Percentiles rank a stretch among this genome's conserved stretches.
These are phyloP conservation scores for Euphydryas editha DNA, from an alignment of 2,888 invertebrate genomes.

Conservation along the genomic window DNA sequence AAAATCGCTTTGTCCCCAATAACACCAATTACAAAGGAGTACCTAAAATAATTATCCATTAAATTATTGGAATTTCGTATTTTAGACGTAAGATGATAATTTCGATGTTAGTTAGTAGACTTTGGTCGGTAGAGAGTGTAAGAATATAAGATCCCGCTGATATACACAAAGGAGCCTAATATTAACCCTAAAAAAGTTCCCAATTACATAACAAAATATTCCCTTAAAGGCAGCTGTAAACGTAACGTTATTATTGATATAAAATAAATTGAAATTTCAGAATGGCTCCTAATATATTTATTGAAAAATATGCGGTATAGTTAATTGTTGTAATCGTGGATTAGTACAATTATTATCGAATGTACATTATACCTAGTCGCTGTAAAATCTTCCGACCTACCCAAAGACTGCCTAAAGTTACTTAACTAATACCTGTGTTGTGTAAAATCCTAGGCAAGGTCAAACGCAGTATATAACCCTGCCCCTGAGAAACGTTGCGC, in stretches of 20 bases:
- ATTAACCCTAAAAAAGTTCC: background rate
- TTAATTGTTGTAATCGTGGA: slow-evolving; percentile 57
- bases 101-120: slow-evolving; percentile 76
- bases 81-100: slow-evolving; percentile 30
- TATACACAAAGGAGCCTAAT: slow-evolving; percentile 4
- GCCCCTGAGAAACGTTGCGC: slow-evolving; percentile 66
- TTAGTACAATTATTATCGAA: slow-evolving; percentile 47
- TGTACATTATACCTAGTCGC: slow-evolving; percentile 66
- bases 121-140: slow-evolving; percentile 71
- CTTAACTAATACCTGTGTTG: slow-evolving; percentile 72
- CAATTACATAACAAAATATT: background rate
- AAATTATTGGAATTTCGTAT: slow-evolving; percentile 53
- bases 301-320: slow-evolving; percentile 55
- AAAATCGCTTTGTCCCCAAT: slow-evolving; percentile 59
- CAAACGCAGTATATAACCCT: slow-evolving; percentile 59
- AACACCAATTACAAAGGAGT: slow-evolving; percentile 65
- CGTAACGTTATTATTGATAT: background rate
- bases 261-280: background rate
- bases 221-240: background rate
- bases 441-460: slow-evolving; percentile 69
- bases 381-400: slow-evolving; percentile 82
- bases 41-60: slow-evolving; percentile 53
- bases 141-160: slow-evolving; percentile 15
- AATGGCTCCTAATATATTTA: slow-evolving; percentile 32
- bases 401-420: slow-evolving; percentile 83